Percentiles rank a stretch among this genome's conserved stretches.
These are phyloP conservation scores for Xiphias gladius DNA, from an alignment of 2,113 vertebrate genomes.

Conservation along the genomic window DNA sequence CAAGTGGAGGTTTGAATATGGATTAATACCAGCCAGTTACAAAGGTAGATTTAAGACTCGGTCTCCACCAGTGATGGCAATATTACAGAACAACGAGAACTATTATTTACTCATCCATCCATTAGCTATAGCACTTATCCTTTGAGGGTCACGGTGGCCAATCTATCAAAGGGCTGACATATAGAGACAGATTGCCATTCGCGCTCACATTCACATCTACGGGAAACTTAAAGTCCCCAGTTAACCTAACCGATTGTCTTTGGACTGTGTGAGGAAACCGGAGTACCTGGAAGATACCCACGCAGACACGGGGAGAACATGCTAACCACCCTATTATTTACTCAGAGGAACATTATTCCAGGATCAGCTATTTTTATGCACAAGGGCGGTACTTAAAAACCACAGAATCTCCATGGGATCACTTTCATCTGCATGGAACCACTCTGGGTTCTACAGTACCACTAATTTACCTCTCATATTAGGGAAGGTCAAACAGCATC, in stretches of 20 bases:
- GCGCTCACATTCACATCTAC: too few species aligned
- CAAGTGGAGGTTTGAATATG: neutral
- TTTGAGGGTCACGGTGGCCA: neutral
- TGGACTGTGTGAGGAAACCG: too few species aligned
- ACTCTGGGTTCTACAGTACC: slow-evolving; percentile 4
- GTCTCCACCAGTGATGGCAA: neutral
- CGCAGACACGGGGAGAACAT: too few species aligned
- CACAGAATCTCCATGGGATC: slow-evolving; percentile 5
- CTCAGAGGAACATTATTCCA: neutral
- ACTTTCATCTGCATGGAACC: slow-evolving; percentile 8
- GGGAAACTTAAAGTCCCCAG: too few species aligned
- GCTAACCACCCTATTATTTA: neutral
- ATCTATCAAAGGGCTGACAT: too few species aligned
- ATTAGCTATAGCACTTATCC: too few species aligned
- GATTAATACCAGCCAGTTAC: slow-evolving; percentile 32
- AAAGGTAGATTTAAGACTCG: slow-evolving; percentile 30
- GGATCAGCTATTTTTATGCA: neutral
- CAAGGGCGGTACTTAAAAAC: slow-evolving; percentile 6
- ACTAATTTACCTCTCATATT: slow-evolving; percentile 17
- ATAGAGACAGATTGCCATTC: too few species aligned
- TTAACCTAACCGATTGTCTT: too few species aligned
- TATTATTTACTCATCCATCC: neutral
- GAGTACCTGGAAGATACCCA: too few species aligned
- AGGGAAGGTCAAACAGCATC: slow-evolving; percentile 7
- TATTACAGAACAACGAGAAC: slow-evolving; percentile 9